Evolutionary conservation across 1,140 invertebrate genomes (phyloP).

Genomic region (Plectus sambesii): DNA sequence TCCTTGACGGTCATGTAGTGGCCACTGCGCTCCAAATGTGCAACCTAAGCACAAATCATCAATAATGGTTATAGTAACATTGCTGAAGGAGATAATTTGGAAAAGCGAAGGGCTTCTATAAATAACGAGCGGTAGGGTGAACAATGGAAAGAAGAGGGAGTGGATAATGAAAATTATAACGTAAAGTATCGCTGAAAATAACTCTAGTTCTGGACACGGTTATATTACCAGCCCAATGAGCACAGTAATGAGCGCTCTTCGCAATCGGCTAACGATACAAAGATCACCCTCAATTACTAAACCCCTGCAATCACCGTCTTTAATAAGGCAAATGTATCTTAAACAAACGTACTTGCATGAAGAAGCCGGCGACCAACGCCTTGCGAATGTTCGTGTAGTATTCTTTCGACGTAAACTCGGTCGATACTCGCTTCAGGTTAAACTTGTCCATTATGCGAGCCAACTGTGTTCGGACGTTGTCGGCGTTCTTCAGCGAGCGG

Average conservation of each 20-base stretch:
- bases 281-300: not conserved
- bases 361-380: slow-evolving; percentile 91
- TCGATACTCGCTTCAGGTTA: slow-evolving; percentile 68
- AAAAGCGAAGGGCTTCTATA: no score
- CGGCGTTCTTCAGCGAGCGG: slow-evolving; percentile 83
- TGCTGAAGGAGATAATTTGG: slow-evolving; percentile 1
- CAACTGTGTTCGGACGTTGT: slow-evolving; percentile 70
- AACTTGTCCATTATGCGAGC: slow-evolving; percentile 82
- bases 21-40: slow-evolving; percentile 82
- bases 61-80: no score
- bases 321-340: not conserved
- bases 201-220: no score
- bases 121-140: slow-evolving; percentile 5
- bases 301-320: not conserved
- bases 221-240: no score
- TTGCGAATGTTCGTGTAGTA: slow-evolving; percentile 98
- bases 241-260: slow-evolving; percentile 12
- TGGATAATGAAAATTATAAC: no score
- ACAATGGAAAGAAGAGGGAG: slow-evolving; percentile 1
- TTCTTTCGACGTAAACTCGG: slow-evolving; percentile 95
- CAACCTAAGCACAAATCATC: slow-evolving; percentile 57
- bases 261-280: not conserved
- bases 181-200: no score
- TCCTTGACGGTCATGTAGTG: slow-evolving; percentile 98
- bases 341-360: slow-evolving; percentile 76